Percentiles rank a stretch among this genome's conserved stretches.
These are phyloP conservation scores for Pluvialis apricaria DNA, from an alignment of 2,113 vertebrate species.

Conservation along the genomic window DNA sequence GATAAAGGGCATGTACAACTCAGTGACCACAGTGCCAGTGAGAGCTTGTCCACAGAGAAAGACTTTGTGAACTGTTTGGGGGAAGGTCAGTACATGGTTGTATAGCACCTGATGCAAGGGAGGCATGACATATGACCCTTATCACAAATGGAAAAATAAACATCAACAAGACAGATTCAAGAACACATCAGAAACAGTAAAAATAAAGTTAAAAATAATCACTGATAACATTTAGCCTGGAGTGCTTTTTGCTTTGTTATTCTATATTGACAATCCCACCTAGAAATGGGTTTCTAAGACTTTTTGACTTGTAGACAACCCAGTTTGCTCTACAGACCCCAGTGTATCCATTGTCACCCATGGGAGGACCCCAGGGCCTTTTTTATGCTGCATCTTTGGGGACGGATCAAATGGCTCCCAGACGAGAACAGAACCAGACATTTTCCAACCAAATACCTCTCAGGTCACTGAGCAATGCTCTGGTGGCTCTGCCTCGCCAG, in stretches of 20 bases:
- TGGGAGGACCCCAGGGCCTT: constrained; percentile 34
- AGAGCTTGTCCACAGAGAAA: background rate
- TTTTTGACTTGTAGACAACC: constrained; percentile 42
- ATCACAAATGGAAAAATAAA: constrained; percentile 20
- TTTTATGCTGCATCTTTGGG: background rate
- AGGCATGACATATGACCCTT: constrained; percentile 51
- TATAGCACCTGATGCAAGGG: constrained; percentile 40
- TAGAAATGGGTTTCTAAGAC: constrained; percentile 33
- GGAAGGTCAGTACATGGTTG: background rate
- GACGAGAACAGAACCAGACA: constrained; percentile 65
- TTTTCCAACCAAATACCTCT: constrained; percentile 66
- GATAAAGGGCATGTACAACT: background rate
- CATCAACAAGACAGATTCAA: constrained; percentile 64
- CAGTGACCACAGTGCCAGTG: background rate
- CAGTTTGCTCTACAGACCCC: background rate
- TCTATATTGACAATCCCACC: constrained; percentile 50
- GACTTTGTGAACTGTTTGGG: background rate
- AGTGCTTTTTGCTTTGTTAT: constrained; percentile 49
- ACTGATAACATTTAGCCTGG: constrained; percentile 42
- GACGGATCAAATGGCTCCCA: constrained; percentile 52
- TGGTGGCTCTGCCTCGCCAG: constrained; percentile 55
- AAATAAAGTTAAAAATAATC: constrained; percentile 54
- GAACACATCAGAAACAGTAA: constrained; percentile 61
- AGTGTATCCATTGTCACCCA: constrained; percentile 22
- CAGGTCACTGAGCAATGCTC: constrained; percentile 69